Percentiles rank a stretch among this genome's conserved stretches.
Evolutionary conservation across 2,888 invertebrate species (phyloP).

Genomic region (Nemapogon koenigi): DNA sequence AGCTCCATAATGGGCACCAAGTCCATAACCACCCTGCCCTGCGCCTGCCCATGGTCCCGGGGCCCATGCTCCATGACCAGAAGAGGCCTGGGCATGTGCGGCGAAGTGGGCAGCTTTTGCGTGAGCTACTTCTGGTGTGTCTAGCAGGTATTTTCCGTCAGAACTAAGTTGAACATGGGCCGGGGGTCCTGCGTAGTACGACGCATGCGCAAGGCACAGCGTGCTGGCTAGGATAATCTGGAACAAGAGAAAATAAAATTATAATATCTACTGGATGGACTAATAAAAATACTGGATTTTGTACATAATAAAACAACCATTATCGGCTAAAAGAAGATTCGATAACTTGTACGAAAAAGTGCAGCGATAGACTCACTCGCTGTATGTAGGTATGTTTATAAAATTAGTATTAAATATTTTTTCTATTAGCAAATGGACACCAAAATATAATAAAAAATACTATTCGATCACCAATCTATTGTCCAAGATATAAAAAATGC

Average conservation of each 20-base stretch:
- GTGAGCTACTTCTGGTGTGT: constrained; percentile 61
- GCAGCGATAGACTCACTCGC: too few relatives aligned
- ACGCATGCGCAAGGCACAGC: constrained; percentile 59
- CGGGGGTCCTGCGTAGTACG: constrained; percentile 57
- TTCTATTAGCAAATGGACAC: too few relatives aligned
- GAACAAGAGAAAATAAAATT: constrained; percentile 15
- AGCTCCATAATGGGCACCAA: constrained; percentile 46
- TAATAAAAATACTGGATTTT: too few relatives aligned
- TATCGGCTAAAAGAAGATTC: too few relatives aligned
- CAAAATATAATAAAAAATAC: too few relatives aligned
- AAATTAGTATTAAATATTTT: too few relatives aligned
- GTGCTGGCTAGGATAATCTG: constrained; percentile 56
- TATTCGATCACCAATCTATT: too few relatives aligned
- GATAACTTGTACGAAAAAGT: too few relatives aligned
- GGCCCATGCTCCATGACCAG: constrained; percentile 54
- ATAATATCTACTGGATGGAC: not conserved
- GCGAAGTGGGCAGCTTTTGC: constrained; percentile 54
- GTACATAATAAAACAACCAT: too few relatives aligned
- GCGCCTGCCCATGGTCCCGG: constrained; percentile 26
- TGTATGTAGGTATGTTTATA: too few relatives aligned
- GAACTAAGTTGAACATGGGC: constrained; percentile 52
- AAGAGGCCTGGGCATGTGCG: constrained; percentile 52
- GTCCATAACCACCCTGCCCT: constrained; percentile 25
- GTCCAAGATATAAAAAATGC: too few relatives aligned
- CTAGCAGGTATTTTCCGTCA: constrained; percentile 61